Conservation (phyloP, 2,797 vertebrate species). For the Hypotaenidia philippensis region DNA sequence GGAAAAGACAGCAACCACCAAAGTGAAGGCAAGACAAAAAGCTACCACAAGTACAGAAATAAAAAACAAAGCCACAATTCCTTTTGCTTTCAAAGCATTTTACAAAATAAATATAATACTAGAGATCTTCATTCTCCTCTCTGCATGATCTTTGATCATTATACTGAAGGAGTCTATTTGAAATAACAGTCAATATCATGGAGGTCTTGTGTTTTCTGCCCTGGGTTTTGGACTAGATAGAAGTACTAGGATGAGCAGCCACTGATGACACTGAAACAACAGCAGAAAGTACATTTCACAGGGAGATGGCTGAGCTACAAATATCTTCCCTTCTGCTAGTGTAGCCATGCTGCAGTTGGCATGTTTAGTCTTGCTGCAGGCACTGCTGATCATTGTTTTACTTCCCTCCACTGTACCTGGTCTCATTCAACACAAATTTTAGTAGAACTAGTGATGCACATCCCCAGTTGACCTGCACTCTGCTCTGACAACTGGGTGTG, state of each 20-base stretch:
- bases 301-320: not conserved
- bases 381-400: not conserved
- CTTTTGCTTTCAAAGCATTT: not conserved
- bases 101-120: not conserved
- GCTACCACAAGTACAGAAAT: not conserved
- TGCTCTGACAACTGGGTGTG: not conserved
- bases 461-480: not conserved
- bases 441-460: not conserved
- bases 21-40: not conserved
- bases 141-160: not conserved
- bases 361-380: not conserved
- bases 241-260: not conserved
- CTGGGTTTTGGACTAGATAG: rapidly evolving
- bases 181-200: not conserved
- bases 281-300: not conserved
- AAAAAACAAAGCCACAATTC: not conserved
- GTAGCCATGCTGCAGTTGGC: not conserved
- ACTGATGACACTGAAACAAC: not conserved
- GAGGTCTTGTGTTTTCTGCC: not conserved
- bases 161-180: not conserved
- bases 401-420: not conserved
- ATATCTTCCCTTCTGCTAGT: not conserved
- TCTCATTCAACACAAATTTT: not conserved
- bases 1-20: not conserved
- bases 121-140: not conserved